Conservation (phyloP, 2,888 invertebrate genomes). For the Nomada fucata region DNA sequence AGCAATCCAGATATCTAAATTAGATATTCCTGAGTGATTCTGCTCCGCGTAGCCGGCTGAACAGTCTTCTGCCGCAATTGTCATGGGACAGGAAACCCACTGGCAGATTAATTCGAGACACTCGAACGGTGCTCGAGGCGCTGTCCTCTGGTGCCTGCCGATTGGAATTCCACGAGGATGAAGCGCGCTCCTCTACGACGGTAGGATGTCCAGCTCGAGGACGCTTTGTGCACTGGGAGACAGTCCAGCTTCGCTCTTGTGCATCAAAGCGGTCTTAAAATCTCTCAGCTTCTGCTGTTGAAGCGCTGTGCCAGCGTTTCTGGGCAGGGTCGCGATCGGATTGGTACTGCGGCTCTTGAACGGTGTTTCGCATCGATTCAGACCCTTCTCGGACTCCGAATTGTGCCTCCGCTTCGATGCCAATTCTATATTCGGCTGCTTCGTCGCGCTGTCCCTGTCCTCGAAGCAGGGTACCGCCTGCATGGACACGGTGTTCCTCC, state of each 20-base stretch:
- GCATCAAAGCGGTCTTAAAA: constrained; percentile 76
- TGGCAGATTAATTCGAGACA: constrained; percentile 34
- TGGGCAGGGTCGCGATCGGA: constrained; percentile 81
- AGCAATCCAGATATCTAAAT: neutral
- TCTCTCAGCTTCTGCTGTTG: constrained; percentile 75
- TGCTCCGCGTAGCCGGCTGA: neutral
- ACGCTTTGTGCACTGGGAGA: constrained; percentile 77
- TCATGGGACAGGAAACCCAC: constrained; percentile 52
- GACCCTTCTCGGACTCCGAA: constrained; percentile 81
- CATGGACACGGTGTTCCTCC: constrained; percentile 81
- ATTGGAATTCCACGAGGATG: neutral
- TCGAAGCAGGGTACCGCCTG: constrained; percentile 80
- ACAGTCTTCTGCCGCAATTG: constrained; percentile 30
- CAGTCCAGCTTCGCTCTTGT: constrained; percentile 77
- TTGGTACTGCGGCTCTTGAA: constrained; percentile 75
- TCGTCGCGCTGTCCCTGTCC: constrained; percentile 66
- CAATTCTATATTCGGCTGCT: constrained; percentile 61
- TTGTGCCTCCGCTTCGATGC: constrained; percentile 78
- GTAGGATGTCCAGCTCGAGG: constrained; percentile 80
- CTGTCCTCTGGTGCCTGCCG: neutral
- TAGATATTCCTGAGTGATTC: neutral
- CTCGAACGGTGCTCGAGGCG: neutral
- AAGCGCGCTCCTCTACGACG: constrained; percentile 76
- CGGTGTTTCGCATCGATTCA: constrained; percentile 72
- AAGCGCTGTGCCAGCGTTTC: constrained; percentile 70